Percentiles rank a stretch among this genome's conserved stretches.
These are phyloP conservation scores for Eilema caniola DNA, from an alignment of 2,888 invertebrate genomes.

Conservation along the genomic window DNA sequence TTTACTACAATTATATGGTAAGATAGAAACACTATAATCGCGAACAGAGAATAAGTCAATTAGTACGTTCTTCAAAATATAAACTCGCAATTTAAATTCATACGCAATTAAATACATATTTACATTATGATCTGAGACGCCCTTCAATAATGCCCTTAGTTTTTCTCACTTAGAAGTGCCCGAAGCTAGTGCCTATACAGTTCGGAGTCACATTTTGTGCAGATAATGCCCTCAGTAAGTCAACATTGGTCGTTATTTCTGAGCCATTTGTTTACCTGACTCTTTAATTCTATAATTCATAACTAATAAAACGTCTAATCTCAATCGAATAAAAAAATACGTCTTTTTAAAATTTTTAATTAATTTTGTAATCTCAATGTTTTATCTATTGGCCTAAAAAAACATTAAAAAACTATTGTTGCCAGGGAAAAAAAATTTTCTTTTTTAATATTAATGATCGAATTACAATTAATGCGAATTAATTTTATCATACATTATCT, in stretches of 20 bases:
- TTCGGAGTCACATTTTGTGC: conserved; percentile 43
- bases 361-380: background rate
- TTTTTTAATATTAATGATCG: background rate
- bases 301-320: background rate
- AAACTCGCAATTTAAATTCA: too few relatives aligned
- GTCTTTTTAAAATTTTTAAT: too few relatives aligned
- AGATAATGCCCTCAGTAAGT: conserved; percentile 55
- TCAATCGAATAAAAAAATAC: background rate
- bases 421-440: background rate
- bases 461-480: background rate
- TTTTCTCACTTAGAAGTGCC: background rate
- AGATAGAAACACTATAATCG: background rate
- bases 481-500: background rate
- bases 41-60: background rate
- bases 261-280: too few relatives aligned
- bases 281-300: background rate
- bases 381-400: background rate
- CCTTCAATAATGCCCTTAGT: background rate
- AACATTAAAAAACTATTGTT: background rate
- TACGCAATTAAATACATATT: background rate
- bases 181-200: conserved; percentile 17
- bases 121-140: background rate
- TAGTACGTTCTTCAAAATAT: background rate
- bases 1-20: background rate
- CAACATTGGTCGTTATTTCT: conserved; percentile 50